A percentile compares a stretch with the other conserved stretches of the same genome.
phyloP scores from a whole-genome alignment of 2,888 invertebrate species.

The Iphiclides podalirius region DNA sequence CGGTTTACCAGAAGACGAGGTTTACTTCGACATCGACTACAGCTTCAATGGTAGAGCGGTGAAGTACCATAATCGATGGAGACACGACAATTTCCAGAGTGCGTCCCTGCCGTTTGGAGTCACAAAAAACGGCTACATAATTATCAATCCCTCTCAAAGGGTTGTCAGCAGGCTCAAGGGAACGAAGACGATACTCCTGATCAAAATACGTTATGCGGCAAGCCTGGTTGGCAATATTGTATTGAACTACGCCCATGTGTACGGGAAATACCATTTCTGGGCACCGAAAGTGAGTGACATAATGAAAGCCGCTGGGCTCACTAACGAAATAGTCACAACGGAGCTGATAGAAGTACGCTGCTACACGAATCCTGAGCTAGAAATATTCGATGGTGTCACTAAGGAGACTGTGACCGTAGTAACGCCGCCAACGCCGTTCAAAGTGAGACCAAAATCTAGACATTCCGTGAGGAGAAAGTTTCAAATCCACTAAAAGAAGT shows the following conservation, averaged over 20 bases:
- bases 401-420: neutral
- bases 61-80: slow-evolving; percentile 46
- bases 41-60: slow-evolving; percentile 38
- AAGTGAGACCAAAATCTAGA: neutral
- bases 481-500: neutral
- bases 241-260: slow-evolving; percentile 47
- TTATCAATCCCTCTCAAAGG: slow-evolving; percentile 42
- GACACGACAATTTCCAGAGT: slow-evolving; percentile 35
- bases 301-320: slow-evolving; percentile 50
- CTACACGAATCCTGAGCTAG: slow-evolving; percentile 46
- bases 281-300: slow-evolving; percentile 50
- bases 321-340: slow-evolving; percentile 48
- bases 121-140: slow-evolving; percentile 34
- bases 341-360: slow-evolving; percentile 52
- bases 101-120: slow-evolving; percentile 38
- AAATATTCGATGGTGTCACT: slow-evolving; percentile 40
- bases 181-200: slow-evolving; percentile 42
- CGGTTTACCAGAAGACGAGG: slow-evolving; percentile 45
- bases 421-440: slow-evolving; percentile 3
- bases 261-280: slow-evolving; percentile 62
- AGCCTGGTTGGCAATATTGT: slow-evolving; percentile 46
- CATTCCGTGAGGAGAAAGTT: neutral
- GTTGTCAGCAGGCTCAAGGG: slow-evolving; percentile 42
- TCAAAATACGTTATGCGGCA: slow-evolving; percentile 47
- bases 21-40: slow-evolving; percentile 40